phyloP scores from a whole-genome alignment of 92 coral and sea anemone species.

The Epizoanthus ramosus region DNA sequence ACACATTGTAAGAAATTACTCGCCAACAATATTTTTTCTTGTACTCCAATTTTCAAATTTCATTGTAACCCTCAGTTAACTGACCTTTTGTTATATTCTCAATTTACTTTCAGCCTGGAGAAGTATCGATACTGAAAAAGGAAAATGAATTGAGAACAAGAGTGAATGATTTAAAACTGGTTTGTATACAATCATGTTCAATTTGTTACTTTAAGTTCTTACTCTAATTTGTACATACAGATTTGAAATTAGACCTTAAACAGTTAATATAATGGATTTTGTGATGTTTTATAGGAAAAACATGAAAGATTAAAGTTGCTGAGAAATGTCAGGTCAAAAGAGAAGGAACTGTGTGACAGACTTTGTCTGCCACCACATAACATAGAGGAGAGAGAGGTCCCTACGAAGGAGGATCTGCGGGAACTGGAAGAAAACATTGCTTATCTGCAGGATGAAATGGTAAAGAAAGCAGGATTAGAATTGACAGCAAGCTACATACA shows the following conservation, averaged over 20 bases:
- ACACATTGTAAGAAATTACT: too few relatives aligned
- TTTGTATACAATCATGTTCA: slow-evolving; percentile 40
- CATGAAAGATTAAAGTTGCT: slow-evolving; percentile 78
- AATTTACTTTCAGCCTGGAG: slow-evolving; percentile 51
- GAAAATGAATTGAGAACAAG: slow-evolving; percentile 89
- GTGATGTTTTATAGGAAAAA: slow-evolving; percentile 69
- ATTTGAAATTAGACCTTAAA: not conserved
- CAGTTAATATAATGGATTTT: not conserved
- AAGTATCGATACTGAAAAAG: slow-evolving; percentile 71
- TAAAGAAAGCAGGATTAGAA: slow-evolving; percentile 7
- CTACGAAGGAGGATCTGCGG: slow-evolving; percentile 79
- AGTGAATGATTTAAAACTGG: slow-evolving; percentile 83
- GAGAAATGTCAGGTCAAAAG: slow-evolving; percentile 68
- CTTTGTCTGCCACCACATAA: slow-evolving; percentile 83
- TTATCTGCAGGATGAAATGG: slow-evolving; percentile 81
- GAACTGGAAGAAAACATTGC: slow-evolving; percentile 87
- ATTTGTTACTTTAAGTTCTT: not conserved
- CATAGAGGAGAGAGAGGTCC: slow-evolving; percentile 74
- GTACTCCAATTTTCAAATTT: too few relatives aligned
- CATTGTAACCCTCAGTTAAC: too few relatives aligned
- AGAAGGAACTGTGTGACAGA: slow-evolving; percentile 70
- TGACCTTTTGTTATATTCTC: too few relatives aligned
- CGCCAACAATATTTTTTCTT: too few relatives aligned
- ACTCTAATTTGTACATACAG: not conserved
- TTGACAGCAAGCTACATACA: too few relatives aligned